These are phyloP conservation scores for Zophobas morio DNA, from an alignment of 1,140 invertebrate species.

Conservation along the genomic window DNA sequence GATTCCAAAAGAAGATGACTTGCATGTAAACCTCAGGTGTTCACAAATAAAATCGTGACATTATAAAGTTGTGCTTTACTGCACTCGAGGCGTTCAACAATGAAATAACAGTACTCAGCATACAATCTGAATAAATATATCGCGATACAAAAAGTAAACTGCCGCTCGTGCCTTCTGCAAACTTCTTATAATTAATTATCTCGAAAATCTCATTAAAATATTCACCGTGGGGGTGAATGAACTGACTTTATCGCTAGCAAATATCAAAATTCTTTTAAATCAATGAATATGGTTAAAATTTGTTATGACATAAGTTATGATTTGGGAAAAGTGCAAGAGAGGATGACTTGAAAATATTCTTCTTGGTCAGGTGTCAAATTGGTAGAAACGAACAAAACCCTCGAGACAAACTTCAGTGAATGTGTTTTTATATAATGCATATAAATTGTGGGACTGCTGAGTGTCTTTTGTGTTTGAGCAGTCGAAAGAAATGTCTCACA, in stretches of 20 bases:
- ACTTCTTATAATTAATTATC: constrained; percentile 34
- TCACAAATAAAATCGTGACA: constrained; percentile 42
- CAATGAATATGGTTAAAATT: constrained; percentile 38
- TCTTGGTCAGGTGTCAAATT: constrained; percentile 39
- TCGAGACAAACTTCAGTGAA: constrained; percentile 30
- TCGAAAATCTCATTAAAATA: constrained; percentile 35
- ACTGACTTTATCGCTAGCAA: constrained; percentile 32
- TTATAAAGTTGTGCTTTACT: constrained; percentile 22
- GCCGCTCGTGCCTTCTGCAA: constrained; percentile 23
- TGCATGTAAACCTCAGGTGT: constrained; percentile 38
- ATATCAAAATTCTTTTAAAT: constrained; percentile 39
- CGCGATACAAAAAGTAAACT: constrained; percentile 31
- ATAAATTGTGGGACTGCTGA: constrained; percentile 23
- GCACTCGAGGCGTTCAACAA: constrained; percentile 28
- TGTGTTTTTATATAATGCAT: constrained; percentile 35
- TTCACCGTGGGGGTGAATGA: constrained; percentile 34
- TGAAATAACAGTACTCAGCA: constrained; percentile 27
- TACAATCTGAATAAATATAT: constrained; percentile 32
- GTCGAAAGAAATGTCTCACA: constrained; percentile 25
- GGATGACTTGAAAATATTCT: constrained; percentile 35
- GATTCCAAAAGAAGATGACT: constrained; percentile 21
- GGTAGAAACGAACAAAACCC: constrained; percentile 39
- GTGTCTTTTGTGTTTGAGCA: constrained; percentile 10
- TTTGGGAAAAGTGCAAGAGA: constrained; percentile 30
- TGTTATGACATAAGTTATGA: constrained; percentile 39